Evolutionary conservation across 1,140 invertebrate species (phyloP), one percentile per base, ranked within the genome.

Genomic region (Cylas formicarius): DNA sequence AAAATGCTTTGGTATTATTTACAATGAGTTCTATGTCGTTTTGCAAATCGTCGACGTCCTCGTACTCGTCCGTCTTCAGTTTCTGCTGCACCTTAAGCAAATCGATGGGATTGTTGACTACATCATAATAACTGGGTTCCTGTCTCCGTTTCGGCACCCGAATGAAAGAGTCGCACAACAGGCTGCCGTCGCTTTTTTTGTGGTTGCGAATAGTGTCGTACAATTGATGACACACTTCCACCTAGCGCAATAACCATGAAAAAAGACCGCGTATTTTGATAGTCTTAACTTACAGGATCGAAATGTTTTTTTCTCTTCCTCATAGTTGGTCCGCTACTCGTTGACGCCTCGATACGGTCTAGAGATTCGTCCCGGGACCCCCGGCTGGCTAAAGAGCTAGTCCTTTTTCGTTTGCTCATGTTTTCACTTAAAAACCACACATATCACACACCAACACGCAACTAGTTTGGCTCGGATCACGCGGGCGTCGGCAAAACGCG

Each of bases 31-130:
- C 86, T 59, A 95, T 80, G 68, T 96, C 91, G 23, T 74, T 71
- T 46, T 86, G 79, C 47, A 96, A 73, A 58, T 94, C 88, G 24
- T 91, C 87, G 51, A 94, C 75, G 62, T 91, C 86, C 52, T 86
- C 80, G 69, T 94, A 94, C 48, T 90, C 89, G 55, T 97, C 93
- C 9, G 88, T 94, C 75, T 93, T 95, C 10, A 97, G 66, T 69
- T 96, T 97, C 60, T 97, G 92, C 67, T 96, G 92, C 16, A 95
- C 89, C 70, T 90, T 86, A 16, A 95, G 65, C 47, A 97, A 71
- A 68, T 97, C 93, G 60, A 97, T 97, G 9, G 93, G 92, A 65
- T 90, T 87, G 6, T 80, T 76, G 7, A 97, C 90, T 35, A 90
- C 86, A 72, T 90, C 87, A 68, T 90, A 90, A 67, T 92, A 91